phyloP scores from a whole-genome alignment of 2,888 invertebrate species.

The Drosophila villosipedis region DNA sequence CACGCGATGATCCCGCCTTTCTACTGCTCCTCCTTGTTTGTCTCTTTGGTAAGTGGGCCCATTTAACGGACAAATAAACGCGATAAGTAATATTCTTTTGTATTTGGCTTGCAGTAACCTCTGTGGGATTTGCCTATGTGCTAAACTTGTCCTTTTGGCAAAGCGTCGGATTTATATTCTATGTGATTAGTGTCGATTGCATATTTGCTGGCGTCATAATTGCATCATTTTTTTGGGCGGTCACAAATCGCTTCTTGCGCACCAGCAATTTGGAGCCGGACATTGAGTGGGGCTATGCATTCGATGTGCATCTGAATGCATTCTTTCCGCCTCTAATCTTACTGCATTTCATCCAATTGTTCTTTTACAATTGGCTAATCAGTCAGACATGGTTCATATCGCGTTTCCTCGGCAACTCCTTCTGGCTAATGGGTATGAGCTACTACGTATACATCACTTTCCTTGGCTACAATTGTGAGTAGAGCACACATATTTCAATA shows the following conservation, averaged over 20 bases:
- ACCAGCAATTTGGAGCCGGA: constrained; percentile 82
- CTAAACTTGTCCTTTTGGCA: constrained; percentile 89
- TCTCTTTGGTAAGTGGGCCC: constrained; percentile 88
- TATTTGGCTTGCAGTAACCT: constrained; percentile 89
- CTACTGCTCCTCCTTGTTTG: constrained; percentile 95
- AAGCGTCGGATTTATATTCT: constrained; percentile 93
- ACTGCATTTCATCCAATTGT: constrained; percentile 95
- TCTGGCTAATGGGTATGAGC: constrained; percentile 95
- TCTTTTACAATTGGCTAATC: constrained; percentile 94
- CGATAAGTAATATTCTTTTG: not conserved
- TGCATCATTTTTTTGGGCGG: constrained; percentile 95
- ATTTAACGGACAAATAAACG: not conserved
- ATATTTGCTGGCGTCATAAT: constrained; percentile 94
- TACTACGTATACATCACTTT: constrained; percentile 99
- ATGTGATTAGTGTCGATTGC: constrained; percentile 97
- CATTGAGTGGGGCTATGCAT: constrained; percentile 99
- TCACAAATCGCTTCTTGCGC: constrained; percentile 84
- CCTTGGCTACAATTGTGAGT: constrained; percentile 97
- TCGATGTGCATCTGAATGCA: constrained; percentile 99
- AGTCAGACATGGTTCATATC: constrained; percentile 92
- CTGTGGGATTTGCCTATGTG: constrained; percentile 94
- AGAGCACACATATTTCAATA: not conserved
- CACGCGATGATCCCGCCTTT: constrained; percentile 99
- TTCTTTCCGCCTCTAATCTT: constrained; percentile 98
- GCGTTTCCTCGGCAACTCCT: constrained; percentile 94